These are phyloP conservation scores for Mellilla xanthometata DNA, from an alignment of 2,888 invertebrate genomes.

Conservation along the genomic window DNA sequence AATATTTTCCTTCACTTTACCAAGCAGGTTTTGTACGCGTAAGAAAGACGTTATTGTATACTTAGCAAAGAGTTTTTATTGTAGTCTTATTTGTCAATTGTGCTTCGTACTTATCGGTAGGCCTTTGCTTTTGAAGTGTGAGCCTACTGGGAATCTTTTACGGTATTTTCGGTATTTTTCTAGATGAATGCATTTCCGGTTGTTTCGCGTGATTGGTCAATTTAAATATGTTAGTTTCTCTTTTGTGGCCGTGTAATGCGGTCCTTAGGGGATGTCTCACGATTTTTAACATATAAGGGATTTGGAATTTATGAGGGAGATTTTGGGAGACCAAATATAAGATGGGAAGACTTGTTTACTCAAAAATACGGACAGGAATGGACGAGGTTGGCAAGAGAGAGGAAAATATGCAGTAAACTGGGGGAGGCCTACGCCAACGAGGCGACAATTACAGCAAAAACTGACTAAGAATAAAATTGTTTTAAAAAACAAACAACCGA, in stretches of 20 bases:
- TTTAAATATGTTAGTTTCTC: not conserved
- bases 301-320: no score
- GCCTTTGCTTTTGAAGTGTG: slow-evolving; percentile 2
- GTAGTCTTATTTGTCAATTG: slow-evolving; percentile 10
- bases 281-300: not conserved
- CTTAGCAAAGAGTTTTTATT: slow-evolving; percentile 16
- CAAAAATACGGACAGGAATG: no score
- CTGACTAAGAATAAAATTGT: no score
- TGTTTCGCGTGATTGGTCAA: slow-evolving; percentile 20
- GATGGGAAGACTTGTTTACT: no score
- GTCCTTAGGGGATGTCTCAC: not conserved
- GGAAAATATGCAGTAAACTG: no score
- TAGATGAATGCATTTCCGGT: slow-evolving; percentile 17
- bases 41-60: slow-evolving; percentile 14
- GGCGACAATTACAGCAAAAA: no score
- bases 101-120: slow-evolving; percentile 5
- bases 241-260: not conserved
- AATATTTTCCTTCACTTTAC: slow-evolving; percentile 7
- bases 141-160: slow-evolving; percentile 16
- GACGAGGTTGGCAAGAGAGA: no score
- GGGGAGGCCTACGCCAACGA: no score
- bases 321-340: no score
- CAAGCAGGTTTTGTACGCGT: slow-evolving; percentile 10
- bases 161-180: slow-evolving; percentile 7
- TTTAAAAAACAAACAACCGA: no score